Conservation (phyloP, 2,113 vertebrate species). For the Ginglymostoma cirratum region DNA sequence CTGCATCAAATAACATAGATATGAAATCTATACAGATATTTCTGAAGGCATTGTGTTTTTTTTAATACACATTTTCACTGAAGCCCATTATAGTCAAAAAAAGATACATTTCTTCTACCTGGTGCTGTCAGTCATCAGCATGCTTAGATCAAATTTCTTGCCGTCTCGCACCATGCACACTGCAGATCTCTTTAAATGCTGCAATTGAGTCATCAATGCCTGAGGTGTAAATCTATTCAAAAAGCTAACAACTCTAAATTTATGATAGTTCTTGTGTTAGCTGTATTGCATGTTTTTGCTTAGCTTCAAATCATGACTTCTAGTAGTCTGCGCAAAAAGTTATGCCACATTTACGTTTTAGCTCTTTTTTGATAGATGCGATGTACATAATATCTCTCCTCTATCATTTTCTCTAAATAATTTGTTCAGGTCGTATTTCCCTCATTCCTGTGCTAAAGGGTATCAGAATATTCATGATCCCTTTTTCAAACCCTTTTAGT, state of each 20-base stretch:
- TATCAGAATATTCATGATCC: not conserved
- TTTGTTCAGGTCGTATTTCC: not conserved
- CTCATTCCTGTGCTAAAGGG: not conserved
- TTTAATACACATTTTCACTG: not conserved
- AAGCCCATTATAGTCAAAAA: not conserved
- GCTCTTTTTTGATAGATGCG: not conserved
- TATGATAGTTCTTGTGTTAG: not conserved
- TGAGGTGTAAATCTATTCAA: constrained; percentile 16
- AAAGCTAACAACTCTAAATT: constrained; percentile 24
- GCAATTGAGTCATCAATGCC: constrained; percentile 19
- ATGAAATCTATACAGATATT: no score
- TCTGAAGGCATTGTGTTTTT: not conserved
- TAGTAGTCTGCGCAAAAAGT: not conserved
- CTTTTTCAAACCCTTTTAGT: not conserved
- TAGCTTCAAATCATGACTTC: not conserved
- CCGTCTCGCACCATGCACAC: not conserved
- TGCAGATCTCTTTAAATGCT: not conserved
- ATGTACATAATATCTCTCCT: not conserved
- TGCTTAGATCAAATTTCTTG: not conserved
- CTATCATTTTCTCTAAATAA: not conserved
- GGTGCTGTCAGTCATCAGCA: not conserved
- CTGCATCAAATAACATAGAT: not conserved
- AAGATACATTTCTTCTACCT: not conserved
- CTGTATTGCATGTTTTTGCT: not conserved
- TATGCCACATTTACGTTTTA: not conserved